Evolutionary conservation across 1,140 invertebrate genomes (phyloP).

Genomic region (Drosophila tropicalis): DNA sequence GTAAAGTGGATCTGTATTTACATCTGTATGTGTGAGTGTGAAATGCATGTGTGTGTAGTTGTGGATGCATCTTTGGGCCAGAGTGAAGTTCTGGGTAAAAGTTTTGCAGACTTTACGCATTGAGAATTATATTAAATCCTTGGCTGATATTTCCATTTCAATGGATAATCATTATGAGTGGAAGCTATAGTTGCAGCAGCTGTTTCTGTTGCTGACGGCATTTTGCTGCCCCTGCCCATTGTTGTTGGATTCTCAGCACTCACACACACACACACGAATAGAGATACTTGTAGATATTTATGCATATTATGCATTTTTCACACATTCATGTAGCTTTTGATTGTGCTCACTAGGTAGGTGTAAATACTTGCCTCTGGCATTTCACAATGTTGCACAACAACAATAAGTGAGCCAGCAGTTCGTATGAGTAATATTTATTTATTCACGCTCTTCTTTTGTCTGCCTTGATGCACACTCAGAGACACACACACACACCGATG

Average conservation of each 20-base stretch:
- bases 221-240: slow-evolving; percentile 46
- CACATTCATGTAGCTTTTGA: slow-evolving; percentile 73
- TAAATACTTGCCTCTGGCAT: slow-evolving; percentile 77
- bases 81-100: slow-evolving; percentile 54
- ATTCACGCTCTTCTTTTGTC: slow-evolving; percentile 77
- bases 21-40: slow-evolving; percentile 20
- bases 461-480: slow-evolving; percentile 46
- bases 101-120: slow-evolving; percentile 64
- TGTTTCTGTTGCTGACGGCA: slow-evolving; percentile 49
- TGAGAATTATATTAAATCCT: slow-evolving; percentile 81
- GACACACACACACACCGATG: slow-evolving; percentile 16
- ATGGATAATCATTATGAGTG: slow-evolving; percentile 82
- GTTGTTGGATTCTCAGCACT: slow-evolving; percentile 60
- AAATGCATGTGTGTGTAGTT: not conserved
- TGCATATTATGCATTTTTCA: slow-evolving; percentile 77
- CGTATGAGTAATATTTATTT: slow-evolving; percentile 80
- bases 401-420: slow-evolving; percentile 20
- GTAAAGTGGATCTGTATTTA: slow-evolving; percentile 55
- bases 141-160: slow-evolving; percentile 79
- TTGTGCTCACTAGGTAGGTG: slow-evolving; percentile 71
- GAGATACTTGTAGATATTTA: slow-evolving; percentile 36
- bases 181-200: slow-evolving; percentile 49
- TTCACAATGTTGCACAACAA: slow-evolving; percentile 68
- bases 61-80: slow-evolving; percentile 17
- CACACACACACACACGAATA: slow-evolving; percentile 25